These are phyloP conservation scores for Macaria liturata DNA, from an alignment of 2,888 invertebrate species.

Conservation along the genomic window DNA sequence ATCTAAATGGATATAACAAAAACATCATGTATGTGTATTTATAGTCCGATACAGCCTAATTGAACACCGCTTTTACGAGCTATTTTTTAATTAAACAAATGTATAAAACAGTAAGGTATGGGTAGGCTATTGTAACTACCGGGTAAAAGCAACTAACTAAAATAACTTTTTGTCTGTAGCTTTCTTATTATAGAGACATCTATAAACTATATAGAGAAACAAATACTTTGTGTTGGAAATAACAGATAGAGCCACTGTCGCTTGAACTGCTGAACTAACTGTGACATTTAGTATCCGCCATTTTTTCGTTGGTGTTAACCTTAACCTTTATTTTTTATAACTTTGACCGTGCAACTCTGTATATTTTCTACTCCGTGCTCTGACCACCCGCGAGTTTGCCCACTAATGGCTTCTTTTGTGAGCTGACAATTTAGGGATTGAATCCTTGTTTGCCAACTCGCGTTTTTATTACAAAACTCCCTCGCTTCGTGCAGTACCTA, in stretches of 20 bases:
- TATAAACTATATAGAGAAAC: not conserved
- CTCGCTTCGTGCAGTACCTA: constrained; percentile 29
- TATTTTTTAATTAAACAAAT: too few relatives aligned
- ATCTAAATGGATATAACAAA: too few relatives aligned
- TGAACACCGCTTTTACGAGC: too few relatives aligned
- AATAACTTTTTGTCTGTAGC: not conserved
- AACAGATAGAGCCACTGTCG: not conserved
- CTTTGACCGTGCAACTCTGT: not conserved
- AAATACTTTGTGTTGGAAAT: not conserved
- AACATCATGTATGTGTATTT: too few relatives aligned
- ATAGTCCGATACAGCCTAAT: too few relatives aligned
- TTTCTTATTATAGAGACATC: not conserved
- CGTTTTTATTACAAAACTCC: constrained; percentile 55
- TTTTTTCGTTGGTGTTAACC: too few relatives aligned
- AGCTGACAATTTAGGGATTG: constrained; percentile 62
- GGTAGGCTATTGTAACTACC: not conserved
- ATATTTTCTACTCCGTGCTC: not conserved
- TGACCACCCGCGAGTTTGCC: constrained; percentile 66
- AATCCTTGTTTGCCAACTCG: constrained; percentile 63
- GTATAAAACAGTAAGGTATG: too few relatives aligned
- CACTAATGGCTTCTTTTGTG: constrained; percentile 74
- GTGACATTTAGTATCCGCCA: too few relatives aligned
- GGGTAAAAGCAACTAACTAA: not conserved
- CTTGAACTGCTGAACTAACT: not conserved
- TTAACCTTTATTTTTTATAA: too few relatives aligned